Evolutionary conservation across 2,113 vertebrate genomes (phyloP), one percentile per base, ranked within the genome.

Genomic region (Apodemus speciosus): DNA sequence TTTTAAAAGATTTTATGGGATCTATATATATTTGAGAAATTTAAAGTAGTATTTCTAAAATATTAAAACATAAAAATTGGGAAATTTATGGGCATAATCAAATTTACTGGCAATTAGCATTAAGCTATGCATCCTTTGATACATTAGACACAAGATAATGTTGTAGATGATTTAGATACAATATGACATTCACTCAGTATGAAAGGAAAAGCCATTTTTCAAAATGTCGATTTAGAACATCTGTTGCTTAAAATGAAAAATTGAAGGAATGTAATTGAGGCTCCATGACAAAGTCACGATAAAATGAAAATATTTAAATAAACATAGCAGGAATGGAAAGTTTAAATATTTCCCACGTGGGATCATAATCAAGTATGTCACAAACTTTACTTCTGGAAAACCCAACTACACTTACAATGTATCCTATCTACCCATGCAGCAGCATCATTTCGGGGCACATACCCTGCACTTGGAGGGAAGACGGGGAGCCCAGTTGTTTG

Each of bases 1-100:
- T 71, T 88, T 89, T 88, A 64, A 95, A 97, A 92, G 35, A 84
- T 79, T 62, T 92, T 56, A 11, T 66, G 83, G 46, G 88, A 92
- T 89, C 18, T 80, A 56, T 16, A 64, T 51, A 35, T 15, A 93
- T 71, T 53, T 97, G 49, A 66, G 21, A 9, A 2, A 81, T 64
- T 88, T 76, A 40, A 94, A 72, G 15, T 72, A 86, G 87, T 0
- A 87, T 35, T 93, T 88, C 27, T 75, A 81, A 93, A 92, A 85
- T 2, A 11, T 14, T 77, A 87, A 90, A 64, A 71, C 35, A 83
- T 10, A 13, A 90, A 88, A 53, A 9, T 56, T 69, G 84, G 49
- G 15, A 20, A 84, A 64, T 40, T 51, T 93, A 46, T 80, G 20
- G 21, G 20, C 46, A 87, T 90, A 73, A 71, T 6, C 23, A 87